Conservation (phyloP, 2,888 invertebrate species). For the Creontiades dilutus region DNA sequence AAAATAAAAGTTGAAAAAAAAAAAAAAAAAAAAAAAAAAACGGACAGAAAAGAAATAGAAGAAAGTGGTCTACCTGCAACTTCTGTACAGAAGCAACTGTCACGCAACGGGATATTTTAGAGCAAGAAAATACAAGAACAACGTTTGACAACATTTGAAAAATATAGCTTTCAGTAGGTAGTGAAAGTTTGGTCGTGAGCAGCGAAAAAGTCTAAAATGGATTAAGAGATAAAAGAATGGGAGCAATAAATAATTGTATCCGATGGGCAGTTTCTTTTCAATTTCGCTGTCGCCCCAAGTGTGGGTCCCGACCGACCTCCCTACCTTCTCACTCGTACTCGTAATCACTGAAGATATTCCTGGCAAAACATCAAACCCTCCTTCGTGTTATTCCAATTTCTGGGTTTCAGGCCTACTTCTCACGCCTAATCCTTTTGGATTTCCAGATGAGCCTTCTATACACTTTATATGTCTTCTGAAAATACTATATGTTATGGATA, state of each 20-base stretch:
- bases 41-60: no score
- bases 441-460: not conserved
- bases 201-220: not conserved
- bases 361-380: not conserved
- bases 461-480: no score
- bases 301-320: not conserved
- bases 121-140: no score
- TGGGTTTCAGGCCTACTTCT: not conserved
- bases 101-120: no score
- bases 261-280: not conserved
- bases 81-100: no score
- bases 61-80: no score
- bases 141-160: no score
- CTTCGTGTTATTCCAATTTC: not conserved
- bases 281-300: not conserved
- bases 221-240: not conserved
- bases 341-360: not conserved
- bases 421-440: not conserved
- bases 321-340: not conserved
- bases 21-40: no score
- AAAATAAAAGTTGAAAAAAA: no score
- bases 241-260: constrained; percentile 16
- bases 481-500: no score
- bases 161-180: no score
- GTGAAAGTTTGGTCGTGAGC: no score